phyloP scores from a whole-genome alignment of 2,888 invertebrate species.

The Isotomurus palustris region DNA sequence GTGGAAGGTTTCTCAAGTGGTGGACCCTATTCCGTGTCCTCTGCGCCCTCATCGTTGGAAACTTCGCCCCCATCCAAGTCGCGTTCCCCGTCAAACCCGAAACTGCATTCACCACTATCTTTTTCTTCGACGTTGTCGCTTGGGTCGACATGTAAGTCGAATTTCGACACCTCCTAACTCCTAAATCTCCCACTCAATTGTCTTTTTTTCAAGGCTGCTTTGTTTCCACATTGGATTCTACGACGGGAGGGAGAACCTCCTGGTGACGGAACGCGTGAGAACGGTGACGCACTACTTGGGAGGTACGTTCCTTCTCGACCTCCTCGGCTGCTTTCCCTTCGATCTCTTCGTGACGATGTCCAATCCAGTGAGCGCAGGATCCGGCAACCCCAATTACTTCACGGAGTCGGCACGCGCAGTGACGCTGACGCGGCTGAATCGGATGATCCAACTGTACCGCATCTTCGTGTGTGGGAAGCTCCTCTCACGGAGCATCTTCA shows the following conservation, averaged over 20 bases:
- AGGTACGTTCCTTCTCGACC: constrained; percentile 37
- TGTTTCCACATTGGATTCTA: constrained; percentile 32
- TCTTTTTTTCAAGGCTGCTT: constrained; percentile 16
- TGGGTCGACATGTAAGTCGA: constrained; percentile 36
- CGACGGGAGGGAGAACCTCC: constrained; percentile 25
- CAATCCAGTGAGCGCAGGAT: not conserved
- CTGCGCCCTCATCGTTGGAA: constrained; percentile 13
- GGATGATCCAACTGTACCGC: constrained; percentile 35
- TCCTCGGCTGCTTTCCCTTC: constrained; percentile 34
- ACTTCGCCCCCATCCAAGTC: constrained; percentile 28
- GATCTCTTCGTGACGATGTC: constrained; percentile 19
- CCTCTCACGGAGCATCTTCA: constrained; percentile 32
- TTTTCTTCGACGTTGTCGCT: constrained; percentile 35
- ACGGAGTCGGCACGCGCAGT: constrained; percentile 19
- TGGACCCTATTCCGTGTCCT: constrained; percentile 39
- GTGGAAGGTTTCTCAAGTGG: constrained; percentile 25
- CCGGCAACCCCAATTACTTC: constrained; percentile 12
- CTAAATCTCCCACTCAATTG: too few relatives aligned
- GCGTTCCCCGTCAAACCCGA: constrained; percentile 31
- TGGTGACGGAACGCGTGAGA: constrained; percentile 20
- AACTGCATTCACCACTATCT: constrained; percentile 7
- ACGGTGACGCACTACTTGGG: constrained; percentile 34
- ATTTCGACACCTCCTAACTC: too few relatives aligned
- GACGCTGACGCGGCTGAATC: constrained; percentile 25
- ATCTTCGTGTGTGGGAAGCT: constrained; percentile 24